phyloP scores from a whole-genome alignment of 2,797 vertebrate genomes.

The Anguilla megastoma region DNA sequence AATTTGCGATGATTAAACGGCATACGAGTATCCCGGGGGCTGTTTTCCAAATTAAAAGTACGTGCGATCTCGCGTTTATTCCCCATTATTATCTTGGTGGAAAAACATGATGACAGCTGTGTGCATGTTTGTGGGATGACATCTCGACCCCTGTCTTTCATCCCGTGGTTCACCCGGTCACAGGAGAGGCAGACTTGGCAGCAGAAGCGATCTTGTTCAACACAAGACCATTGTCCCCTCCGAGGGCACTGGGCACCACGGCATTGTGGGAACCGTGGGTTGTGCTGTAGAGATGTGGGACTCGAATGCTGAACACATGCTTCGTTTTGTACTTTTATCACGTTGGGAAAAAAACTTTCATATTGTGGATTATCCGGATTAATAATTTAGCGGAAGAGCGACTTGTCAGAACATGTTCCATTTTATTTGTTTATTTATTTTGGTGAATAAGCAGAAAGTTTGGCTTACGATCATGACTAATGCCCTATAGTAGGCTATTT shows the following conservation, averaged over 20 bases:
- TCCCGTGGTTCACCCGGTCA: neutral
- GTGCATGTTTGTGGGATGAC: neutral
- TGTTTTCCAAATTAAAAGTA: neutral
- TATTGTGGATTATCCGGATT: neutral
- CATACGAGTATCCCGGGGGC: neutral
- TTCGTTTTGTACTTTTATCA: neutral
- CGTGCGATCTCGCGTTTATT: neutral
- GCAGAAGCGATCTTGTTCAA: constrained; percentile 47
- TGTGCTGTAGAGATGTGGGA: constrained; percentile 27
- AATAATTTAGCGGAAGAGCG: neutral
- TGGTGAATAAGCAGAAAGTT: neutral
- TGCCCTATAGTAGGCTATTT: neutral
- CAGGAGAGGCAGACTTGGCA: constrained; percentile 34
- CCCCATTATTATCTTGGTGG: neutral
- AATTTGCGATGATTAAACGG: neutral
- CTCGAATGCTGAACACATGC: constrained; percentile 29
- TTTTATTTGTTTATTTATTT: no score
- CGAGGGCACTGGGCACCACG: constrained; percentile 19
- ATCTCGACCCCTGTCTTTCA: neutral
- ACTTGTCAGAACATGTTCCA: neutral
- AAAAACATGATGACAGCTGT: neutral
- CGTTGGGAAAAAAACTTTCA: neutral
- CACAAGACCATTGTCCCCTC: constrained; percentile 49
- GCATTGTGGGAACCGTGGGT: constrained; percentile 41
- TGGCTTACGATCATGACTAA: neutral